phyloP scores from a whole-genome alignment of 2,888 invertebrate genomes.

The Lasioglossum marginatum region DNA sequence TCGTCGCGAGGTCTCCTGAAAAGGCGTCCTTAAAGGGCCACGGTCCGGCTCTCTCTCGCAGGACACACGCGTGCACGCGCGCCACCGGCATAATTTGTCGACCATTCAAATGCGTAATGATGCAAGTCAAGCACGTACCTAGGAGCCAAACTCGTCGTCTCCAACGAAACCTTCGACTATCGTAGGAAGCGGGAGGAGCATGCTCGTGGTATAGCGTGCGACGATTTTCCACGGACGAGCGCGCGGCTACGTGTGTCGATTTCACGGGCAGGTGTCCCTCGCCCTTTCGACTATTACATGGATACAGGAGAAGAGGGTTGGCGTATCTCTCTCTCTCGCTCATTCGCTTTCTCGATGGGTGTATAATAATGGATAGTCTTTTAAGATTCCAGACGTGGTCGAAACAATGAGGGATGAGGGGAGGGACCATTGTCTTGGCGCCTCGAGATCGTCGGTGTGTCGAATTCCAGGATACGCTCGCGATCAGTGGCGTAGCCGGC shows the following conservation, averaged over 20 bases:
- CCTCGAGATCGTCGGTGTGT: constrained; percentile 66
- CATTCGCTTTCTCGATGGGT: constrained; percentile 37
- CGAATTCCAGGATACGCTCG: constrained; percentile 61
- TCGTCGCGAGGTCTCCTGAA: constrained; percentile 48
- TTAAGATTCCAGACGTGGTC: constrained; percentile 73
- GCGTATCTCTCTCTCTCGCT: constrained; percentile 4
- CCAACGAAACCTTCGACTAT: constrained; percentile 20
- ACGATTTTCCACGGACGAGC: constrained; percentile 46
- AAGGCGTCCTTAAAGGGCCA: constrained; percentile 50
- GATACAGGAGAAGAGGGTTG: constrained; percentile 64
- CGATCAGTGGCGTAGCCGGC: constrained; percentile 45
- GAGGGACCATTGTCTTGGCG: constrained; percentile 74
- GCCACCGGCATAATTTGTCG: constrained; percentile 61
- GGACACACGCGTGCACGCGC: constrained; percentile 8
- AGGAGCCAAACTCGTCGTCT: constrained; percentile 3
- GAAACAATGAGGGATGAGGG: constrained; percentile 76
- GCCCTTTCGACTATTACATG: constrained; percentile 80
- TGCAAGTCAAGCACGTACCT: constrained; percentile 54
- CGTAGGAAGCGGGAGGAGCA: constrained; percentile 2
- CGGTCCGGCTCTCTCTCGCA: constrained; percentile 1
- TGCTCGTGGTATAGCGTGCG: neutral
- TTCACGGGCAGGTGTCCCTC: constrained; percentile 68
- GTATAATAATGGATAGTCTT: constrained; percentile 73
- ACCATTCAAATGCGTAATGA: constrained; percentile 68
- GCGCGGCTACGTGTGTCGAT: constrained; percentile 52